Conservation (phyloP, 2,113 vertebrate genomes). For the Pelmatolapia mariae region DNA sequence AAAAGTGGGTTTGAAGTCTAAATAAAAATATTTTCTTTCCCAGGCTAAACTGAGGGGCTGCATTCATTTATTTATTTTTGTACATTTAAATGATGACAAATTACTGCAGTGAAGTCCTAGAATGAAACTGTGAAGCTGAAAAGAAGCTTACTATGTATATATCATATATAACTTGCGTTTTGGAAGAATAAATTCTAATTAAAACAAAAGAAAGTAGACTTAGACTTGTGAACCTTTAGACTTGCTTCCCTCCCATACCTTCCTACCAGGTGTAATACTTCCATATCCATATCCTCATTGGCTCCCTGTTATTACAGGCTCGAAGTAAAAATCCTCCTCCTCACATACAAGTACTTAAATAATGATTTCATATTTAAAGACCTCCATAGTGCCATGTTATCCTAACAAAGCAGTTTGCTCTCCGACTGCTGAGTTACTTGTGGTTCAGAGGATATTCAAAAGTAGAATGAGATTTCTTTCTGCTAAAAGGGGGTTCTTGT, state of each 20-base stretch:
- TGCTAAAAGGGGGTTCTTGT: not conserved
- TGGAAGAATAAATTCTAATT: accelerated
- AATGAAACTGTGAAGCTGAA: not conserved
- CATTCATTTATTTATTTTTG: not conserved
- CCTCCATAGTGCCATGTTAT: not conserved
- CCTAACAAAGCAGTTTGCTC: not conserved
- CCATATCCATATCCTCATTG: not conserved
- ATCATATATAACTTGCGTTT: not conserved
- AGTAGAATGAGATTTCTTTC: not conserved
- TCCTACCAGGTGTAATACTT: not conserved
- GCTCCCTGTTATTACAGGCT: not conserved
- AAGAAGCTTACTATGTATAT: not conserved
- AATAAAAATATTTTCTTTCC: not conserved
- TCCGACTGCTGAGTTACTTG: not conserved
- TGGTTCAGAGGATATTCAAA: not conserved
- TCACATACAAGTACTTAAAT: not conserved
- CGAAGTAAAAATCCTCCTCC: not conserved
- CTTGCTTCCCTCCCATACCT: not conserved
- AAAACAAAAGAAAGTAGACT: not conserved
- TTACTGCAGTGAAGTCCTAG: not conserved
- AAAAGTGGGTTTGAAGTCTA: not conserved
- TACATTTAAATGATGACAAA: not conserved
- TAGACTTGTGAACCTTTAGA: not conserved
- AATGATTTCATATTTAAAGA: not conserved
- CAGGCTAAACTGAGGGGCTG: not conserved